phyloP scores from a whole-genome alignment of 2,113 vertebrate genomes.

The Meriones unguiculatus region DNA sequence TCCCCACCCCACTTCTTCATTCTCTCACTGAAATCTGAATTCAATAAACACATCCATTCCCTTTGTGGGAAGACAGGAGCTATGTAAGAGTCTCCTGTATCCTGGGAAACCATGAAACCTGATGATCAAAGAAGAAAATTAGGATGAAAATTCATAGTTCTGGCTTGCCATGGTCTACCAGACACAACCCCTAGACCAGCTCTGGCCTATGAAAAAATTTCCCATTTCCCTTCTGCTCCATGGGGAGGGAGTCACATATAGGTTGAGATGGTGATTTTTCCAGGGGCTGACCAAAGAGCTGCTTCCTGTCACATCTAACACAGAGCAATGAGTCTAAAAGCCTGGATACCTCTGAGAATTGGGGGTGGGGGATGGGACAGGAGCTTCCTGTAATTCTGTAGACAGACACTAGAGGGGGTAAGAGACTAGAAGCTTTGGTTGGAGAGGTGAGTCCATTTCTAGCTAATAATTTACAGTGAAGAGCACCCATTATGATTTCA shows the following conservation, averaged over 20 bases:
- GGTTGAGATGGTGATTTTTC: background rate
- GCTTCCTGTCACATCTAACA: background rate
- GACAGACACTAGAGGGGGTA: background rate
- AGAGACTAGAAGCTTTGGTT: background rate
- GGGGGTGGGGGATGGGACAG: background rate
- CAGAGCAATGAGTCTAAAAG: background rate
- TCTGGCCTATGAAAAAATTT: background rate
- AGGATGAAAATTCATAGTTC: background rate
- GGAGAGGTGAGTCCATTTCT: background rate
- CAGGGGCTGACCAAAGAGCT: background rate
- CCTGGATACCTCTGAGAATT: background rate
- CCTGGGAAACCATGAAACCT: background rate
- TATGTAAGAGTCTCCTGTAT: background rate
- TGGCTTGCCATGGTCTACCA: background rate
- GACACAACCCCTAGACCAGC: background rate
- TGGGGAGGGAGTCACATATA: background rate
- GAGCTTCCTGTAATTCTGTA: background rate
- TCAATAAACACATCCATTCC: background rate
- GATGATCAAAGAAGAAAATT: background rate
- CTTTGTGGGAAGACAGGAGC: background rate
- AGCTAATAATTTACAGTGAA: background rate
- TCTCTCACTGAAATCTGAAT: background rate
- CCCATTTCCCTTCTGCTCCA: background rate
- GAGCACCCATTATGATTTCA: background rate
- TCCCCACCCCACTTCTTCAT: background rate